Conservation (phyloP, 2,888 invertebrate genomes). For the Mechanitis mazaeus region DNA sequence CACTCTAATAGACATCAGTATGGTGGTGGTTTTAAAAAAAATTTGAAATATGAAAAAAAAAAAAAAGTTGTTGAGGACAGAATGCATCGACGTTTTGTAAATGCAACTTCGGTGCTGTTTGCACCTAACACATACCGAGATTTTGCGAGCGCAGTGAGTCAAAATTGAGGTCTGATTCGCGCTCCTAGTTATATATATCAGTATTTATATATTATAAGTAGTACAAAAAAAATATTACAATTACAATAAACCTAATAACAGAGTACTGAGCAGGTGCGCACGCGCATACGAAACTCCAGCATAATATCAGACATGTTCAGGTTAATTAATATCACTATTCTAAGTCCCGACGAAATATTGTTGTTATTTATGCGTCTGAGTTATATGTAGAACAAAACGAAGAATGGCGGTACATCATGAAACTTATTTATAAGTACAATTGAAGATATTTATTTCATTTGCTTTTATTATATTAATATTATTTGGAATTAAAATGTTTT, state of each 20-base stretch:
- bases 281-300: constrained; percentile 58
- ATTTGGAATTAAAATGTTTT: too few relatives aligned
- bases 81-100: too few relatives aligned
- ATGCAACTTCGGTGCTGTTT: too few relatives aligned
- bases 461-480: too few relatives aligned
- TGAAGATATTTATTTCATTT: neutral
- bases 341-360: constrained; percentile 57
- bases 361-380: constrained; percentile 64
- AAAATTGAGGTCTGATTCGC: too few relatives aligned
- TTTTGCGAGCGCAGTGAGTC: too few relatives aligned
- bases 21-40: too few relatives aligned
- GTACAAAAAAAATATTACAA: constrained; percentile 10
- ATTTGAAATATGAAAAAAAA: too few relatives aligned
- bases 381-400: constrained; percentile 31
- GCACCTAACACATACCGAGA: too few relatives aligned
- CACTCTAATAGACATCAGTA: too few relatives aligned
- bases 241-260: constrained; percentile 51
- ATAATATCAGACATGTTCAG: constrained; percentile 52
- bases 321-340: constrained; percentile 63
- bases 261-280: constrained; percentile 65
- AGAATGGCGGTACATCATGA: constrained; percentile 15
- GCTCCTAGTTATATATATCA: too few relatives aligned
- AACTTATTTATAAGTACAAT: neutral
- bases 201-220: neutral
- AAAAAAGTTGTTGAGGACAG: too few relatives aligned